A percentile compares a stretch with the other conserved stretches of the same genome.
phyloP scores from a whole-genome alignment of 2,797 vertebrate genomes.

The Sciurus carolinensis region DNA sequence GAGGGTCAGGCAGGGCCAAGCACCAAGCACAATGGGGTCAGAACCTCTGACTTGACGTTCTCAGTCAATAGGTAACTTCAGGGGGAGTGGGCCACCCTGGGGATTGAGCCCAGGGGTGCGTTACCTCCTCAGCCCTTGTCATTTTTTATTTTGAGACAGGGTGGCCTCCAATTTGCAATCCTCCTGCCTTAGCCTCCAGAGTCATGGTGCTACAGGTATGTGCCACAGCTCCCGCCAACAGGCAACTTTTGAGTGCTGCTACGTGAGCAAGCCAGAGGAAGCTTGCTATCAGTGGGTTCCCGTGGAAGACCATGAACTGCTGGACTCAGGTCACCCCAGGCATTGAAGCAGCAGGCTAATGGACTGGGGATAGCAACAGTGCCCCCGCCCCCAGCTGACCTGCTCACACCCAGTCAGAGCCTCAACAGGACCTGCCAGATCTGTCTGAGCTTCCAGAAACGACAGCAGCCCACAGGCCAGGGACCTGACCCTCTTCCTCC shows the following conservation, averaged over 20 bases:
- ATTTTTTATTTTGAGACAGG: no score
- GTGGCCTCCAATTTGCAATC: no score
- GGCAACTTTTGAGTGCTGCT: not conserved
- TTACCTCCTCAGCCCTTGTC: no score
- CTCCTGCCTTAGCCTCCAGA: no score
- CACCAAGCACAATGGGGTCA: not conserved
- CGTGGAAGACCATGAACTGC: not conserved
- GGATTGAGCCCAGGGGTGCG: no score
- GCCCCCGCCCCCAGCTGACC: not conserved
- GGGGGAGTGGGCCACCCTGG: no score
- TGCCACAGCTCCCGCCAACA: no score
- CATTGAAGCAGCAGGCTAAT: not conserved
- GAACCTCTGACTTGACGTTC: not conserved
- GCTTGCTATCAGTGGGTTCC: rapidly evolving
- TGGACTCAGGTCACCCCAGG: not conserved
- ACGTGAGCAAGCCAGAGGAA: not conserved
- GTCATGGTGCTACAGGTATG: no score
- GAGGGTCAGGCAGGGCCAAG: not conserved
- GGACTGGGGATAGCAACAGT: not conserved
- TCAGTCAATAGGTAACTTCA: no score
- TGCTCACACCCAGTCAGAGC: not conserved
- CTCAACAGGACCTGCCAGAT: not conserved
- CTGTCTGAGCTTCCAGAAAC: not conserved
- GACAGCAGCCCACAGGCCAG: not conserved
- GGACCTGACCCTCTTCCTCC: no score